Base-by-base conservation (phyloP, 2,888 invertebrate species). In the Andrena fulva region DNA sequence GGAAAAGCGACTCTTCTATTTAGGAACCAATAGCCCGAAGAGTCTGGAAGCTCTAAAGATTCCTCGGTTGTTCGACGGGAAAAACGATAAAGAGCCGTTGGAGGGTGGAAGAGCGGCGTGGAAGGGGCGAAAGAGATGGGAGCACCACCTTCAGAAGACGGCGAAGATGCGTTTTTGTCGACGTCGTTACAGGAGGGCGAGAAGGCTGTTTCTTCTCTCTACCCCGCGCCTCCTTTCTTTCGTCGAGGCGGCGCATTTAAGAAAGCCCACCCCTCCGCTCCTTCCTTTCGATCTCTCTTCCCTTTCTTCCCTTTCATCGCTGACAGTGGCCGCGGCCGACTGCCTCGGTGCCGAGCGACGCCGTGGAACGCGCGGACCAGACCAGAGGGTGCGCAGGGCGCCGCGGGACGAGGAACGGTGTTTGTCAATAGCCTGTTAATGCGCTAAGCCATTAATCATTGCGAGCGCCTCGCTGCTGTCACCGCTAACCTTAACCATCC, bases 391-490 rank as follows among this genome's bases (percentile, higher is more conserved):
- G 85, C 84, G 79, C 42, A 42, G 42, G 66, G 72, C 84, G 79
- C 83, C 85, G 86, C 88, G 91, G 56, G 90, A 91, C 90, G 91
- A 91, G 91, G 90, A 92, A 92, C 92, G 42, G 91, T 92, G 94
- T 93, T 94, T 94, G 94, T 94, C 94, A 94, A 94, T 94, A 93
- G 94, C 90, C 92, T 91, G 94, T 94, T 94, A 94, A 94, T 94
- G 94, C 93, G 91, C 93, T 94, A 92, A 94, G 93, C 93, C 94
- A 94, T 94, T 94, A 94, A 94, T 94, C 94, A 94, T 94, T 93
- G 92, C 91, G 90, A 86, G 89, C 90, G 91, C 80, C 56, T 89
- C 90, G 90, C 85, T 91, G 88, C 91, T 92, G 92, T 91, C 93
- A 92, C 88, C 92, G 90, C 89, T 85, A 90, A 90, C 88, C 91